Base-by-base conservation (phyloP, 1,140 invertebrate genomes). In the Orchesella cincta region DNA sequence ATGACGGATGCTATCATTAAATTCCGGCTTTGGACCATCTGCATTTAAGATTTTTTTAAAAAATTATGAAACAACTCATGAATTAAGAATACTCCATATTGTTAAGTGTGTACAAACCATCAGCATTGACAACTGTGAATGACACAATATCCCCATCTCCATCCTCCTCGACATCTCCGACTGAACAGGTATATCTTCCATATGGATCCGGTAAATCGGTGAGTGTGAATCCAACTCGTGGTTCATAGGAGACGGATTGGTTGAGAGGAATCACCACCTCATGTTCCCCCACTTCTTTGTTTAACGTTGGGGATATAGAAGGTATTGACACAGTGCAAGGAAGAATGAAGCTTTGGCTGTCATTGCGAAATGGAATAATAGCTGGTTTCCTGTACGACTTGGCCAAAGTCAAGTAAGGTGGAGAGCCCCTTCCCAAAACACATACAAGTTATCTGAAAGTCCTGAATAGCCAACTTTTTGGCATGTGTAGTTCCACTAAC, bases 381-480 rank as follows among this genome's bases (percentile, higher is more conserved):
- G 35, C 73, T 76, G 31, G 39, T 23, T 31, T 75, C 51, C 3
- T 62, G 57, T 3, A 76, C 33, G 64, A 29, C 62, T 29, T 67
- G 3, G 73, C 54, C 8, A 52, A 23, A 14, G 74, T 52, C 36
- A 80, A 31, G 46, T 20, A 80, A 29, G 79, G 79, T 5, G 79
- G 79, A 18, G 76, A 57, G 8, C 77, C 39, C 76, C 79, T 52
- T 80, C 79, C 79, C 79, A 80, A 51, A 67, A 80, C 0, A 80
- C 46, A 28, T 78, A 80, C 1, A 80, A 18, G 28, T 74, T 80
- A 1, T 36, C 3, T 3, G 79, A 77, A 14, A 73, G 12, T 16
- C n/a, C 1, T 29, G 26, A 1, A 0, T 73, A 12, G 3, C 36
- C 57, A 1, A 75, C 46, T 31, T 57, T 76, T 35, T 78, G 79